Conservation (phyloP, 2,113 vertebrate species). For the Chauna torquata region DNA sequence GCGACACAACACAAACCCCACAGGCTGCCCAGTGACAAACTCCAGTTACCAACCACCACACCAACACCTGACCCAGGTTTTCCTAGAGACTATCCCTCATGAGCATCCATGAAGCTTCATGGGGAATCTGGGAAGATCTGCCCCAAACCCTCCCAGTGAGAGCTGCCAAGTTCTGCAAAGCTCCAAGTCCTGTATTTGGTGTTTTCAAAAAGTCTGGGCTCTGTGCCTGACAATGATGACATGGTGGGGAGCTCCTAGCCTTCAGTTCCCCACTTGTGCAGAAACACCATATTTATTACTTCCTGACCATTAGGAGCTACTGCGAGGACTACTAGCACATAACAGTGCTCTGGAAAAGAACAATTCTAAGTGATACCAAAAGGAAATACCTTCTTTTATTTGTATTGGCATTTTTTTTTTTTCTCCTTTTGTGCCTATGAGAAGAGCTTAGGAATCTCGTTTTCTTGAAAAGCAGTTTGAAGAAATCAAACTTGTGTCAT, state of each 20-base stretch:
- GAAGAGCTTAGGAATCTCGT: background rate
- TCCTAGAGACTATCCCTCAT: accelerated
- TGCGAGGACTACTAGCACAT: background rate
- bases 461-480: background rate
- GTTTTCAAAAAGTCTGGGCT: background rate
- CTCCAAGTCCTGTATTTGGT: background rate
- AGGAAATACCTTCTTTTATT: background rate
- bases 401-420: background rate
- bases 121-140: background rate
- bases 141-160: background rate
- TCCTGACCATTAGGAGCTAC: background rate
- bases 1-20: accelerated
- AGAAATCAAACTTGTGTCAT: background rate
- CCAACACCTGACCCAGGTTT: background rate
- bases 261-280: background rate
- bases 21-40: background rate
- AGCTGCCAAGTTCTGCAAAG: background rate
- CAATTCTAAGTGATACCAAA: background rate
- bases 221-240: background rate
- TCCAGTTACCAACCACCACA: background rate
- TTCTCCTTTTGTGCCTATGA: background rate
- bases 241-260: background rate
- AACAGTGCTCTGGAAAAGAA: background rate
- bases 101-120: accelerated
- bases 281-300: background rate